phyloP scores from a whole-genome alignment of 1,140 invertebrate genomes.

The Polypedilum pembai region DNA sequence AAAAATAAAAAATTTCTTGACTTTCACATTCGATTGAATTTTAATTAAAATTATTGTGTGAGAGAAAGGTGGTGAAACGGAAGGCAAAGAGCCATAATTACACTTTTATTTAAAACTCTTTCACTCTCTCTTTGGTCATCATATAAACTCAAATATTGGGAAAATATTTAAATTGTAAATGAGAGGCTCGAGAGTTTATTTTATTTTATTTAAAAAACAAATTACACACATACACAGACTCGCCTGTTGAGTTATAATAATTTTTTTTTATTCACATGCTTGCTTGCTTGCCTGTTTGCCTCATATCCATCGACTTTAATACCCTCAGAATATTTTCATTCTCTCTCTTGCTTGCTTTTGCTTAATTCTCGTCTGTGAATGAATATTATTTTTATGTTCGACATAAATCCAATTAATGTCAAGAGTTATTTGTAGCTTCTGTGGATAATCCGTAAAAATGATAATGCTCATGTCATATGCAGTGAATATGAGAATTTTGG shows the following conservation, averaged over 20 bases:
- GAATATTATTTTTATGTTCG: conserved; percentile 19
- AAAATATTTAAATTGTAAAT: conserved; percentile 18
- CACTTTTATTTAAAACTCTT: neutral
- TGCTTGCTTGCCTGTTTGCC: too few species aligned
- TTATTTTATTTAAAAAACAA: neutral
- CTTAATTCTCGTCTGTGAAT: neutral
- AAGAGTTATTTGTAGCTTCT: conserved; percentile 18
- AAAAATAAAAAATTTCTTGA: neutral
- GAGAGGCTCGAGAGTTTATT: neutral
- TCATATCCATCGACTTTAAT: neutral
- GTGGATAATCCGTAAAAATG: conserved; percentile 12
- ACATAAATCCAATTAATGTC: conserved; percentile 18
- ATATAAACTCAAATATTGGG: neutral
- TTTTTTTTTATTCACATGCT: too few species aligned
- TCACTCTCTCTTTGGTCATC: too few species aligned
- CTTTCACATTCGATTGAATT: neutral
- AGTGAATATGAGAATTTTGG: neutral
- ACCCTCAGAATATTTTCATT: neutral
- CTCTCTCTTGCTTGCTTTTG: too few species aligned
- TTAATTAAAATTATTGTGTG: conserved; percentile 20
- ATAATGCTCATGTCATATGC: neutral
- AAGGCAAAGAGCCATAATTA: conserved; percentile 15
- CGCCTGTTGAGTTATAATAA: conserved; percentile 1
- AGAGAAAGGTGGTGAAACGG: conserved; percentile 25
- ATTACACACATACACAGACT: neutral